Conservation (phyloP, 2,113 vertebrate genomes). For the Cyphomyrus discorhynchus region DNA sequence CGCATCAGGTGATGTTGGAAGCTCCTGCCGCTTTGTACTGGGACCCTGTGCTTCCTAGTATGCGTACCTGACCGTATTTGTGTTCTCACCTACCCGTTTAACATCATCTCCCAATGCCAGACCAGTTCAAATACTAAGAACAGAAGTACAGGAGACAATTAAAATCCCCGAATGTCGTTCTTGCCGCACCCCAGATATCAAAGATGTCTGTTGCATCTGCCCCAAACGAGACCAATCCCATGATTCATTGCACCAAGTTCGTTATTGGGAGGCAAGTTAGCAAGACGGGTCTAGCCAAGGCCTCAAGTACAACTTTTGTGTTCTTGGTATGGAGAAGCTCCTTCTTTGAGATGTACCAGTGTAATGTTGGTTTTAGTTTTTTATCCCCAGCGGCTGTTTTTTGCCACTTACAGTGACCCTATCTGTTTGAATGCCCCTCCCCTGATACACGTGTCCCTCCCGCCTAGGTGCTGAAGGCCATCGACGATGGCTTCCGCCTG, state of each 20-base stretch:
- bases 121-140: neutral
- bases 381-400: neutral
- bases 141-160: neutral
- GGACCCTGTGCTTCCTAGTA: neutral
- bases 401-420: neutral
- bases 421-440: neutral
- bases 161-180: neutral
- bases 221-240: neutral
- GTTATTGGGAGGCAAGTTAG: neutral
- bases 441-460: neutral
- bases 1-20: neutral
- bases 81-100: neutral
- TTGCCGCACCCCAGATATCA: neutral
- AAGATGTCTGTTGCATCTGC: neutral
- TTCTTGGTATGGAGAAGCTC: neutral
- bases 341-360: neutral
- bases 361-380: neutral
- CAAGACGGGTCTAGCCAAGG: neutral
- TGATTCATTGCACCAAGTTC: neutral
- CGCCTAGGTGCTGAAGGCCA: conserved; percentile 84
- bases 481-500: conserved; percentile 91
- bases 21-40: neutral
- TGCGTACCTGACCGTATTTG: neutral
- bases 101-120: neutral
- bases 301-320: neutral